These are phyloP conservation scores for Anoncus sp. DNA, from an alignment of 2,888 invertebrate genomes.

Conservation along the genomic window DNA sequence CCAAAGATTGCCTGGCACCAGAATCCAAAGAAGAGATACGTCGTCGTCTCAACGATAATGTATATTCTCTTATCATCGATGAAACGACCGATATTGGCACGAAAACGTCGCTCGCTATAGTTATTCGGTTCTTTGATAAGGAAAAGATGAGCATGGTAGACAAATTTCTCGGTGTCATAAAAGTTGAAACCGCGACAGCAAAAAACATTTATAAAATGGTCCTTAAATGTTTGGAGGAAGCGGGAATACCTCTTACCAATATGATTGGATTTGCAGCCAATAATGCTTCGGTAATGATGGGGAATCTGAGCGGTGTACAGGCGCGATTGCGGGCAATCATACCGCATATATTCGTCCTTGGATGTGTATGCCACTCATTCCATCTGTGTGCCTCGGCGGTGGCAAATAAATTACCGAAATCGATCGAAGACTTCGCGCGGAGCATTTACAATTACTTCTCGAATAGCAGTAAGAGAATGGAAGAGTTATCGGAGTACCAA, in stretches of 20 bases:
- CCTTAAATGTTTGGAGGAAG: neutral
- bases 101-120: constrained; percentile 45
- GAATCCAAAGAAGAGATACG: constrained; percentile 43
- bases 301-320: neutral
- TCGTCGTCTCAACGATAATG: constrained; percentile 37
- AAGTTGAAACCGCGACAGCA: neutral
- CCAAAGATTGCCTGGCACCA: constrained; percentile 52
- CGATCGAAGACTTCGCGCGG: too few species aligned
- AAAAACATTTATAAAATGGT: neutral
- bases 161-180: constrained; percentile 1
- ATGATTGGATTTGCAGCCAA: constrained; percentile 11
- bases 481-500: too few species aligned
- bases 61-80: constrained; percentile 68
- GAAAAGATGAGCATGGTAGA: constrained; percentile 4
- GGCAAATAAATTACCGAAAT: too few species aligned
- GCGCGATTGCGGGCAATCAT: too few species aligned
- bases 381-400: too few species aligned
- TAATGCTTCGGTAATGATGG: constrained; percentile 11
- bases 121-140: constrained; percentile 32
- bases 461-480: too few species aligned
- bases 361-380: too few species aligned
- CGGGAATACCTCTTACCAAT: neutral
- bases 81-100: constrained; percentile 67
- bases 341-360: too few species aligned
- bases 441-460: too few species aligned